Percentiles rank a stretch among this genome's conserved stretches.
These are phyloP conservation scores for Stichodactyla mertensii DNA, from an alignment of 64 coral and sea anemone genomes.

Conservation along the genomic window DNA sequence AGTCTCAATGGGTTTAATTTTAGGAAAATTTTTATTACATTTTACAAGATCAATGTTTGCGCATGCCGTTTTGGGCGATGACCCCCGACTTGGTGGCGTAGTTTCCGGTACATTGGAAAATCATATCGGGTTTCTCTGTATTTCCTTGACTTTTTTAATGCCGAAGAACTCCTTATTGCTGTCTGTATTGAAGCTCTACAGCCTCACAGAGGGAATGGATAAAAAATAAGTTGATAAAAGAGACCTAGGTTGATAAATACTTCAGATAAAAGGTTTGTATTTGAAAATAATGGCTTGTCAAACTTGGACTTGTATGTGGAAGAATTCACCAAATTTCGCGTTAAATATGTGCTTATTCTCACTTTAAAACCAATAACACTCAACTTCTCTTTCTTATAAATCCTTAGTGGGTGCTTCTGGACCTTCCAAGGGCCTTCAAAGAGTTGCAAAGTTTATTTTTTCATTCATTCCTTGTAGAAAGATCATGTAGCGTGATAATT, in stretches of 20 bases:
- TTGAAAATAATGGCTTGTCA: background rate
- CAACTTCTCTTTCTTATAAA: background rate
- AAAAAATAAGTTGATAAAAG: background rate
- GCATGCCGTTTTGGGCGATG: constrained; percentile 22
- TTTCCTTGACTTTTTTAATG: constrained; percentile 8
- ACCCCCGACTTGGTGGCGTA: constrained; percentile 20
- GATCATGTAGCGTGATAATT: background rate
- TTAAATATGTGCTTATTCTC: constrained; percentile 4
- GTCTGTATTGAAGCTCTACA: background rate
- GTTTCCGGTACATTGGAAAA: constrained; percentile 16
- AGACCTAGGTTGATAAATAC: background rate
- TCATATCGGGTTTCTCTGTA: background rate
- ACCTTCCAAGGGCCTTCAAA: background rate
- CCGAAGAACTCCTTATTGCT: constrained; percentile 9
- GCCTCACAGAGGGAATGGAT: background rate
- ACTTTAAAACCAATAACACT: background rate
- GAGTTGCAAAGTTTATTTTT: background rate
- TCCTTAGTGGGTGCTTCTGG: background rate
- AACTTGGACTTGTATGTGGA: background rate
- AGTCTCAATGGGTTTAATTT: background rate
- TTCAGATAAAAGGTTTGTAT: constrained; percentile 12
- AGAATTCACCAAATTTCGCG: background rate
- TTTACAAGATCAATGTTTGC: background rate
- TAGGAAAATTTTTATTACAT: background rate
- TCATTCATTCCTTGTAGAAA: background rate